Base-by-base conservation (phyloP, 2,888 invertebrate species). In the Sphaerophoria rueppellii region DNA sequence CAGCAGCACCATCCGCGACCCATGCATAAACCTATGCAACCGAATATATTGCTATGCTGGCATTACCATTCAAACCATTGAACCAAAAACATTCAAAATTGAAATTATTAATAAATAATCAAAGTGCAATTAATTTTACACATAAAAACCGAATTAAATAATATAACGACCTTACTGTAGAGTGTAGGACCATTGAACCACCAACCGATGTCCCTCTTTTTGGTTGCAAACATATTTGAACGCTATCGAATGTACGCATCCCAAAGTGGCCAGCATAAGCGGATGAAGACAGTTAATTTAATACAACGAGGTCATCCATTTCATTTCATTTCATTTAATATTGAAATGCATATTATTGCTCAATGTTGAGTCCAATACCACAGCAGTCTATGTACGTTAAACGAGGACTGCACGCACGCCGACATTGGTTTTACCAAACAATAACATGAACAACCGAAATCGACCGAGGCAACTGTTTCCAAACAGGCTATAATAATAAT, bases 241-340 rank as follows among this genome's bases (percentile, higher is more conserved):
- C 80, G 75, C 67, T 75, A 80, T 83, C 80, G 80, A 71, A 78
- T 52, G 52, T 69, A 67, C 71, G 65, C 69, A 75, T 69, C 14
- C 71, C 9, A 43, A 16, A 14, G 24, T 37, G 24, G n/a, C 11
- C 12, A 32, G n/a, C 24, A 24, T 24, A 24, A 7, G 35, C 54
- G 60, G 46, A 34, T 75, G 74, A 74, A 71, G 54, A 72, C 85
- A 85, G 85, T 85, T 85, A 85, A 85, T 85, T 81, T 85, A 85
- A 85, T 85, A 76, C 81, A 76, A 85, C 81, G 85, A 85, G 85
- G 85, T 85, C 85, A 85, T 85, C 85, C 85, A 85, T 85, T 81
- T 85, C 80, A 85, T 85, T 81, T 85, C 80, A 85, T 85, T 85
- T 85, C 81, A 81, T 85, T 85, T 85, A 85, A 85, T 81, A 85